Conservation (phyloP, 2,797 vertebrate genomes). For the Sebastes nivosus region DNA sequence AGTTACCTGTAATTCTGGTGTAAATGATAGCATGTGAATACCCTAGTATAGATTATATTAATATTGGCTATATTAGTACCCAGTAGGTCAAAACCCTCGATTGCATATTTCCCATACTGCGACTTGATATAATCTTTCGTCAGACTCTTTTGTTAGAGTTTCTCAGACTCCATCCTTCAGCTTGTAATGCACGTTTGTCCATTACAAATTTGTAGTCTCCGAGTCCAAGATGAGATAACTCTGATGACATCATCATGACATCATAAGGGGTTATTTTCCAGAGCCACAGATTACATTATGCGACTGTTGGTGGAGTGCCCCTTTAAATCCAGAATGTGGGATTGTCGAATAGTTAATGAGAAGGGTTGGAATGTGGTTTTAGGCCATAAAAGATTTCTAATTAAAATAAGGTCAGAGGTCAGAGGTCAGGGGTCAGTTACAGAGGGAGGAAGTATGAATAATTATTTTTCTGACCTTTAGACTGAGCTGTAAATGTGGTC, state of each 20-base stretch:
- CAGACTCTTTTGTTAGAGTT: background rate
- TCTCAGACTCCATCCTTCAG: background rate
- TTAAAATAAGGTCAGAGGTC: background rate
- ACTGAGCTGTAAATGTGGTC: background rate
- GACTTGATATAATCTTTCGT: background rate
- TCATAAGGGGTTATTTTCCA: background rate
- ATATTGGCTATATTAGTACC: background rate
- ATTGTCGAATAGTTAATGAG: background rate
- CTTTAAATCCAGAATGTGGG: background rate
- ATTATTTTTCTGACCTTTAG: background rate
- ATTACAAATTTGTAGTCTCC: background rate
- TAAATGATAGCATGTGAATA: too few species aligned
- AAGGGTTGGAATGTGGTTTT: background rate
- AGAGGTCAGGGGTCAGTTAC: background rate
- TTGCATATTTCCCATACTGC: background rate
- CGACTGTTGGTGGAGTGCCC: background rate
- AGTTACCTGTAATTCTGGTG: background rate
- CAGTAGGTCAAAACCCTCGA: background rate
- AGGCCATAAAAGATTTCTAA: background rate
- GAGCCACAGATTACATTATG: background rate
- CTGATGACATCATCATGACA: background rate
- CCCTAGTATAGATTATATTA: too few species aligned
- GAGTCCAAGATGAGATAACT: background rate
- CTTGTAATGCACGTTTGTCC: background rate
- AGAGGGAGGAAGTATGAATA: background rate